These are phyloP conservation scores for Laticauda colubrina DNA, from an alignment of 2,113 vertebrate genomes.

Conservation along the genomic window DNA sequence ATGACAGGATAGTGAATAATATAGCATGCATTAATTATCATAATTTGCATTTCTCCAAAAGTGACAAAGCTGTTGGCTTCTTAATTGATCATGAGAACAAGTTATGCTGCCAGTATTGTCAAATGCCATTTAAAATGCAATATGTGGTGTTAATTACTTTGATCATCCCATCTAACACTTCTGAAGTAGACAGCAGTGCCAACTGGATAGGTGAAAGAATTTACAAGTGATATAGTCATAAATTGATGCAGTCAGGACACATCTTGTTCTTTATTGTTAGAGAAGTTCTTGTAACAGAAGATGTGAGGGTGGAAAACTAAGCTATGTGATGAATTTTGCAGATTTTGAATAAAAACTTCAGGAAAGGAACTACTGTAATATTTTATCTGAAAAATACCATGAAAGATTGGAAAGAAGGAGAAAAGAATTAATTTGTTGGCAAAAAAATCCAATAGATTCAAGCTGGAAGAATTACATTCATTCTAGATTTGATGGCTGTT, in stretches of 20 bases:
- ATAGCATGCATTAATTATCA: constrained; percentile 43
- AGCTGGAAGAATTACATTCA: background rate
- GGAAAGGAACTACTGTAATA: constrained; percentile 12
- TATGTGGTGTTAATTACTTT: constrained; percentile 71
- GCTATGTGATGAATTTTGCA: constrained; percentile 29
- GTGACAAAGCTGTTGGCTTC: constrained; percentile 61
- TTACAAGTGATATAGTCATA: constrained; percentile 68
- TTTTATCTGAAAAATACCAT: background rate
- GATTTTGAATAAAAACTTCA: constrained; percentile 51
- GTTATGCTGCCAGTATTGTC: constrained; percentile 61
- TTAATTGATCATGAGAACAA: constrained; percentile 66
- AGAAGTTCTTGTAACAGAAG: constrained; percentile 58
- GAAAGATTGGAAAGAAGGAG: background rate
- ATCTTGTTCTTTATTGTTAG: constrained; percentile 59
- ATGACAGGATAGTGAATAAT: constrained; percentile 22
- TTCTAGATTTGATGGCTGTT: background rate
- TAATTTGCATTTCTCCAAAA: constrained; percentile 53
- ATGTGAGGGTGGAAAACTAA: constrained; percentile 60
- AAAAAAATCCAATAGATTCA: constrained; percentile 8
- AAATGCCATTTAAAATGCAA: constrained; percentile 61
- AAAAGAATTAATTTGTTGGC: constrained; percentile 1
- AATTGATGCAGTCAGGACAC: constrained; percentile 71
- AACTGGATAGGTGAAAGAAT: constrained; percentile 71
- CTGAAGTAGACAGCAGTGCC: constrained; percentile 56
- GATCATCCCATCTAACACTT: constrained; percentile 67